These are phyloP conservation scores for Drosophila sechellia DNA, from an alignment of 1,140 invertebrate genomes.

Conservation along the genomic window DNA sequence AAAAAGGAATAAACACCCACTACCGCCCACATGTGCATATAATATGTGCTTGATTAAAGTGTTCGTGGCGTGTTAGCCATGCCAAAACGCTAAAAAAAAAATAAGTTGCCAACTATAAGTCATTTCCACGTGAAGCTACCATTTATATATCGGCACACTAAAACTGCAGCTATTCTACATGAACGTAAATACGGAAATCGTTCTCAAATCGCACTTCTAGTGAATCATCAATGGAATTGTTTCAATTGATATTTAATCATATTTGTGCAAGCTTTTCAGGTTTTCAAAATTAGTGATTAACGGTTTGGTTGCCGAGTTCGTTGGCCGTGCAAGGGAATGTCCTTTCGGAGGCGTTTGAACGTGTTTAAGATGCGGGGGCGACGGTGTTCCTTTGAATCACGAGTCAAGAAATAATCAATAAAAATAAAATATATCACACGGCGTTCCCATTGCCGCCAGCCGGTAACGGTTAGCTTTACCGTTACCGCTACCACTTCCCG, in stretches of 20 bases:
- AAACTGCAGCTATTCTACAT: neutral
- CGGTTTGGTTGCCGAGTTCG: too few species aligned
- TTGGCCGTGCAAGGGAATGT: conserved; percentile 11
- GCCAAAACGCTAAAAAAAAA: conserved; percentile 34
- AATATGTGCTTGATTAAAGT: conserved; percentile 79
- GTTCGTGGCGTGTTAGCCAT: conserved; percentile 73
- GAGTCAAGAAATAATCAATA: conserved; percentile 76
- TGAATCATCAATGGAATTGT: too few species aligned
- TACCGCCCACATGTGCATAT: conserved; percentile 57
- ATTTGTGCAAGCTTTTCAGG: too few species aligned
- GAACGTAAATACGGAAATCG: neutral
- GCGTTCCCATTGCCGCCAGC: conserved; percentile 29
- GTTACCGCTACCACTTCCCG: conserved; percentile 26
- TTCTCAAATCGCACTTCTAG: too few species aligned
- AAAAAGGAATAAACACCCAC: conserved; percentile 7
- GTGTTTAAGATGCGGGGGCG: conserved; percentile 1
- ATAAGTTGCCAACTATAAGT: conserved; percentile 32
- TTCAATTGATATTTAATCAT: too few species aligned
- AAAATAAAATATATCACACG: conserved; percentile 83
- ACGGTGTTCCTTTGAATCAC: conserved; percentile 21
- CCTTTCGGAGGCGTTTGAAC: conserved; percentile 43
- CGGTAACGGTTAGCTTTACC: conserved; percentile 1
- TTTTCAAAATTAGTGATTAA: too few species aligned
- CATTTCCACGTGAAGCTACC: conserved; percentile 31
- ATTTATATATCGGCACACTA: conserved; percentile 25